Base-by-base conservation (phyloP, 2,797 vertebrate genomes). In the Falco biarmicus region DNA sequence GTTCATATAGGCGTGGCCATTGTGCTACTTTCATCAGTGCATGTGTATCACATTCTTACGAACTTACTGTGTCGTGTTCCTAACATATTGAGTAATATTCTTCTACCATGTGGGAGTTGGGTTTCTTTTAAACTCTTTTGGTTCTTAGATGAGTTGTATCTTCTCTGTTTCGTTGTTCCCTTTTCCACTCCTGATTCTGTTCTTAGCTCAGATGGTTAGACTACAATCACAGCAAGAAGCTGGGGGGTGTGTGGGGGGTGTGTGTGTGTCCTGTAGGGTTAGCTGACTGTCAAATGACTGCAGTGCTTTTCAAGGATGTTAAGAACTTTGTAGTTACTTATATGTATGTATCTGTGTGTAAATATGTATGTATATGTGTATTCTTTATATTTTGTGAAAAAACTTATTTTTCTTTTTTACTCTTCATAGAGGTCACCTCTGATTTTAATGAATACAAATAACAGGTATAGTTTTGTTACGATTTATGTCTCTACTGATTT, bases 121-220 rank as follows among this genome's bases (percentile, higher is more conserved):
- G 25, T n/a, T 90, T 91, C 45, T 37, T 84, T 92, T 79, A 65
- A 41, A 90, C 11, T 89, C 41, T 41, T 88, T 37, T 76, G 26
- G 7, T 69, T 84, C 47, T 82, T 59, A 47, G 37, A 41, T 28
- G n/a, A 82, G 10, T 39, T 89, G 24, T 17, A 15, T 31, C 15
- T 70, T 94, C 88, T 56, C 28, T 68, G 8, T 73, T 82, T 26
- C 4, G 0, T 54, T 63, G 43, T 61, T 95, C 51, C 26, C 5
- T 71, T 81, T 89, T 87, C 59, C 26, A 26, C 41, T 90, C 9
- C 31, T 76, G n/a, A 31, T 73, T 63, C 65, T 78, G 11, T 71
- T 85, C 34, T 66, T 16, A 56, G 53, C 53, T 45, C 22, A 24
- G 10, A 13, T 39, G 18, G 16, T 29, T 70, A 12, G 9, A 79